Evolutionary conservation across 2,113 vertebrate genomes (phyloP), one percentile per base, ranked within the genome.

Genomic region (Carlito syrichta): DNA sequence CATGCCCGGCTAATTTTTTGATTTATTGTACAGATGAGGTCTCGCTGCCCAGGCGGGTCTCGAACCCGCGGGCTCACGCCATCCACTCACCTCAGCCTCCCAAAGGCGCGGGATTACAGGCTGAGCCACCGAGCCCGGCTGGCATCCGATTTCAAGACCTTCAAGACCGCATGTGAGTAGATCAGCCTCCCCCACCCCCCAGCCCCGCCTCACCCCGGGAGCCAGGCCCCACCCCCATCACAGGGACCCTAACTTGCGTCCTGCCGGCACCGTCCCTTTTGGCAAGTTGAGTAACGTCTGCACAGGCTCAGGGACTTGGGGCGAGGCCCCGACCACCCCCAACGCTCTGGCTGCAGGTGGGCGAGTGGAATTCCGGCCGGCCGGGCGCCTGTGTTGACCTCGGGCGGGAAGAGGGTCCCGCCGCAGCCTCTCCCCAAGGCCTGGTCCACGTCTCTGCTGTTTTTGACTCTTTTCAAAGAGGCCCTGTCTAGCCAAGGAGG

Each of bases 401-500:
- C 14, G 12, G 78, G 76, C 52, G 14, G 32, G 76, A 50, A 85
- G 84, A 94, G 79, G 86, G 45, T 52, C n/a, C 87, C 22, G 30
- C 74, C 85, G 22, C 84, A 83, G 32, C 84, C 94, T n/a, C 22
- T 11, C 60, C 38, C 60, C 11, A 62, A 50, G 83, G 62, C 45
- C 30, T 45, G 69, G 89, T 86, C 94, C 90, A 73, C 22, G 79
- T 38, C n/a, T 30, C 81, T 27, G 84, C 90, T 96, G 90, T 79
- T 89, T 92, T 54, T 69, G 79, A 76, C 48, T 96, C 84, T 96
- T 62, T 79, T 95, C 94, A 97, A 97, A 97, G 96, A 87, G 84
- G 68, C 86, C 83, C 94, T 97, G 96, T 97, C 86, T 73, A 45
- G 82, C 91, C 50, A 12, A 79, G 84, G 89, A 94, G 68, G 54